Percentiles rank a stretch among this genome's conserved stretches.
These are phyloP conservation scores for Lasioglossum baleicum DNA, from an alignment of 1,140 invertebrate genomes.

Conservation along the genomic window DNA sequence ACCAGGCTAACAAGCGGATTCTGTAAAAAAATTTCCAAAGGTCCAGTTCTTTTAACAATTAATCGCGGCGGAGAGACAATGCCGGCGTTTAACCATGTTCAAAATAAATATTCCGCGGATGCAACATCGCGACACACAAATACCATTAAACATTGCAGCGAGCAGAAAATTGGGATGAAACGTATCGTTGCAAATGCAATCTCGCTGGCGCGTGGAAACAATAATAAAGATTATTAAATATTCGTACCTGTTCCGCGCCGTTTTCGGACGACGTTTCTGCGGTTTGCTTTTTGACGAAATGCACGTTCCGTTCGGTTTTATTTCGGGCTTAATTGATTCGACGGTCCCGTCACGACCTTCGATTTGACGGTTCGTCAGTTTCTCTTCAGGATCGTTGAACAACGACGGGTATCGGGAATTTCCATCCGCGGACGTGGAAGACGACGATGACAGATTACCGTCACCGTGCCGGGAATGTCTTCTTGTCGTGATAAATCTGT, in stretches of 20 bases:
- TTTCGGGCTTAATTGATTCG: conserved; percentile 58
- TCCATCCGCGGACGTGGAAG: conserved; percentile 61
- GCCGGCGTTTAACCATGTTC: no score
- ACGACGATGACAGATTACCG: conserved; percentile 67
- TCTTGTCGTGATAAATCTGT: conserved; percentile 61
- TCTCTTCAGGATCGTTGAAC: conserved; percentile 64
- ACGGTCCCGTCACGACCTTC: conserved; percentile 56
- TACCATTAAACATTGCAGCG: no score
- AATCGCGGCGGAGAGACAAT: no score
- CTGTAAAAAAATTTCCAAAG: no score
- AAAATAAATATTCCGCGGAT: no score
- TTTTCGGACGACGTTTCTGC: conserved; percentile 72
- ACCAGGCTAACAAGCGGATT: no score
- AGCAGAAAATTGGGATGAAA: no score
- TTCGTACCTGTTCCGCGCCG: conserved; percentile 74
- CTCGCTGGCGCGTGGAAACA: no score
- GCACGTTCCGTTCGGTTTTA: conserved; percentile 60
- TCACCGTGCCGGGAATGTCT: conserved; percentile 60
- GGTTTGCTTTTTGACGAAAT: conserved; percentile 56
- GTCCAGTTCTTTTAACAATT: no score
- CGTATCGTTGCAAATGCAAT: no score
- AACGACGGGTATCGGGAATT: conserved; percentile 64
- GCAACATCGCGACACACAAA: no score
- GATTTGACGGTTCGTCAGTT: conserved; percentile 40
- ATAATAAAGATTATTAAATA: not conserved